Evolutionary conservation across 2,888 invertebrate species (phyloP).

Genomic region (Meteorus colon): DNA sequence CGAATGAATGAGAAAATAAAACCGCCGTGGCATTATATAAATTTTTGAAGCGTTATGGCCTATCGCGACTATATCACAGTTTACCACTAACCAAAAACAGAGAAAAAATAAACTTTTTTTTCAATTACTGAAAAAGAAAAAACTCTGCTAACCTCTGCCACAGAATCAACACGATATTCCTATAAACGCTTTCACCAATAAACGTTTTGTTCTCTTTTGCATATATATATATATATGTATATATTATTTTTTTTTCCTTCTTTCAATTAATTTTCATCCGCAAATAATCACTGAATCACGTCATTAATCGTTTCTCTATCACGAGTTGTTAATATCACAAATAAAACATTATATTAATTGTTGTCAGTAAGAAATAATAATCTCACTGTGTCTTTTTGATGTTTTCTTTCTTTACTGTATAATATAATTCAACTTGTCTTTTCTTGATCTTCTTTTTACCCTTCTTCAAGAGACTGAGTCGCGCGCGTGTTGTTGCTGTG

Average conservation of each 20-base stretch:
- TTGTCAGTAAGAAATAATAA: not conserved
- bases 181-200: not conserved
- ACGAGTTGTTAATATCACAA: conserved; percentile 29
- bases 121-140: not conserved
- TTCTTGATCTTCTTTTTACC: not conserved
- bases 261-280: conserved; percentile 12
- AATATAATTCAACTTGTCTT: conserved; percentile 5
- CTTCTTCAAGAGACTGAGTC: not conserved
- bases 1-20: conserved; percentile 29
- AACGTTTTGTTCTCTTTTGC: not conserved
- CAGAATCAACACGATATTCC: conserved; percentile 11
- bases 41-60: conserved; percentile 30
- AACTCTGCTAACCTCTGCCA: conserved; percentile 25
- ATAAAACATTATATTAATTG: not conserved
- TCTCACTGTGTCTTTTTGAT: not conserved
- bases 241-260: not conserved
- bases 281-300: not conserved
- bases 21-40: conserved; percentile 24
- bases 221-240: not conserved
- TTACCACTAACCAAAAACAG: conserved; percentile 20
- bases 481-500: conserved; percentile 6
- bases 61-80: conserved; percentile 35
- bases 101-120: conserved; percentile 8
- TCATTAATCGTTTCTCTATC: conserved; percentile 10
- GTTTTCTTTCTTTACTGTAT: not conserved